Conservation (phyloP, 2,888 invertebrate species). For the Hypomecis atomaria region DNA sequence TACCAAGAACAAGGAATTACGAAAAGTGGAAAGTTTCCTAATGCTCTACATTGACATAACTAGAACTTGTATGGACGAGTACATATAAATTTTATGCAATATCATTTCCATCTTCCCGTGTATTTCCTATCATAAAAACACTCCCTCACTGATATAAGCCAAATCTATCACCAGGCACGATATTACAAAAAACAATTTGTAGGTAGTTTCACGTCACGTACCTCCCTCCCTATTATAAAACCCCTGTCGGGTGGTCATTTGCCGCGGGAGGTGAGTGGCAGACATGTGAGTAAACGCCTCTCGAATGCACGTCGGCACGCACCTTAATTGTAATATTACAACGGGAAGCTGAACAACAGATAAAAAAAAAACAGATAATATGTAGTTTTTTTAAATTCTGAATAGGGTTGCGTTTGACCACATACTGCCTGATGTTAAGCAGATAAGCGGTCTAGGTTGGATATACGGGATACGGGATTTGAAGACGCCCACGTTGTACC, state of each 20-base stretch:
- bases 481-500: no score
- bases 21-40: no score
- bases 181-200: conserved; percentile 14
- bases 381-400: no score
- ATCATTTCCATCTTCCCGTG: no score
- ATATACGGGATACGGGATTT: no score
- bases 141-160: not conserved
- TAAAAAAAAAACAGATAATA: not conserved
- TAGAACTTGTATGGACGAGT: no score
- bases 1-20: no score
- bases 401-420: no score
- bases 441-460: no score
- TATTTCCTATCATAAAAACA: not conserved
- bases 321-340: conserved; percentile 8
- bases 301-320: conserved; percentile 17
- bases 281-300: conserved; percentile 30
- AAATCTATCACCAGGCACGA: conserved; percentile 8
- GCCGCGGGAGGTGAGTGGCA: conserved; percentile 29
- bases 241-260: conserved; percentile 16
- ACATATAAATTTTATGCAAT: no score
- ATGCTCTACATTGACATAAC: no score
- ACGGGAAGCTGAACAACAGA: not conserved
- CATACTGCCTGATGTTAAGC: no score
- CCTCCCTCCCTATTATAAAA: conserved; percentile 16
- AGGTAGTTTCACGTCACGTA: conserved; percentile 4